Percentiles rank a stretch among this genome's conserved stretches.
Evolutionary conservation across 2,113 vertebrate species (phyloP).

Genomic region (Triplophysa rosa): DNA sequence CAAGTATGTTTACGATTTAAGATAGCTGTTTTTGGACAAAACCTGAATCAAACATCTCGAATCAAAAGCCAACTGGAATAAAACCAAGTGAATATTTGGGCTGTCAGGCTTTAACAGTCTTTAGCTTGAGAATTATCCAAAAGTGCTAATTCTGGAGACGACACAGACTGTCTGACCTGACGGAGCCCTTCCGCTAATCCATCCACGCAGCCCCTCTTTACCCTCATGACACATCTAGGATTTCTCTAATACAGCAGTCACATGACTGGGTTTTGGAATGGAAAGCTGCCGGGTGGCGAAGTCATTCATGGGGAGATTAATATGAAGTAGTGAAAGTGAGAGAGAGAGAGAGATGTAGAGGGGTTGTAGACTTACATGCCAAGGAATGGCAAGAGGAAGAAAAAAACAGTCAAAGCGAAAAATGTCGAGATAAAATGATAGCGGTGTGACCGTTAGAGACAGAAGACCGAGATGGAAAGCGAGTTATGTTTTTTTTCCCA

Average conservation of each 20-base stretch:
- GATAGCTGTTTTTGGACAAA: background rate
- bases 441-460: slow-evolving; percentile 10
- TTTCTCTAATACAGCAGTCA: slow-evolving; percentile 43
- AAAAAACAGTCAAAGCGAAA: background rate
- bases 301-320: slow-evolving; percentile 48
- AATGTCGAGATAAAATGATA: background rate
- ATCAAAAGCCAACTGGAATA: background rate
- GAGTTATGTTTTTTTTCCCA: slow-evolving; percentile 28
- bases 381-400: slow-evolving; percentile 6
- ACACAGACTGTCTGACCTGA: slow-evolving; percentile 49
- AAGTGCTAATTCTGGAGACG: slow-evolving; percentile 45
- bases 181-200: slow-evolving; percentile 50
- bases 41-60: background rate
- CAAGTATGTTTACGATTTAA: background rate
- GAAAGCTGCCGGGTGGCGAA: slow-evolving; percentile 45
- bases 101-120: background rate
- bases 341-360: background rate
- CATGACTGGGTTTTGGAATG: slow-evolving; percentile 42
- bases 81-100: background rate
- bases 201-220: slow-evolving; percentile 31
- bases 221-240: slow-evolving; percentile 23
- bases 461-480: background rate
- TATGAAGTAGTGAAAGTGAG: slow-evolving; percentile 5
- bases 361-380: background rate
- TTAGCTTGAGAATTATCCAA: slow-evolving; percentile 7